Evolutionary conservation across 2,888 invertebrate genomes (phyloP).

Genomic region (Tenthredo distinguenda): DNA sequence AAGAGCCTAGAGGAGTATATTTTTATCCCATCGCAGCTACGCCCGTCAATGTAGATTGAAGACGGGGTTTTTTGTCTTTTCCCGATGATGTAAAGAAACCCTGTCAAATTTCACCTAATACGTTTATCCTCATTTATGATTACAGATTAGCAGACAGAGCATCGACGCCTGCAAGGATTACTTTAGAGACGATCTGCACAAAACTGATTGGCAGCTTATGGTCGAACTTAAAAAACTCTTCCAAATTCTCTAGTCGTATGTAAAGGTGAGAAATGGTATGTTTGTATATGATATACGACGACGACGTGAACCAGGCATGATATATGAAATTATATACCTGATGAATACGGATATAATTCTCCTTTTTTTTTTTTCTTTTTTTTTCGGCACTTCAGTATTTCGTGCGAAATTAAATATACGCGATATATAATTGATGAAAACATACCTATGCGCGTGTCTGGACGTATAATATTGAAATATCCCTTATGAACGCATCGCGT

Average conservation of each 20-base stretch:
- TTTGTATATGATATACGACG: not conserved
- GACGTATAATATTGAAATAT: not conserved
- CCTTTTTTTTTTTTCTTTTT: not conserved
- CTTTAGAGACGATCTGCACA: slow-evolving; percentile 98
- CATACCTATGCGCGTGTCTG: not conserved
- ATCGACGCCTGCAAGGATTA: slow-evolving; percentile 99
- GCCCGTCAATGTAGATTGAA: slow-evolving; percentile 8
- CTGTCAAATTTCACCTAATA: not conserved
- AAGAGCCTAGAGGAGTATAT: slow-evolving; percentile 38
- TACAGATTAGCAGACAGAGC: slow-evolving; percentile 97
- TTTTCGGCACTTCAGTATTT: not conserved
- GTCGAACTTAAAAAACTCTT: slow-evolving; percentile 98
- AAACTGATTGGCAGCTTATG: slow-evolving; percentile 99
- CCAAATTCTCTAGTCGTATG: slow-evolving; percentile 89
- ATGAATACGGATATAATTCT: not conserved
- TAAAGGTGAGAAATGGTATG: slow-evolving; percentile 4
- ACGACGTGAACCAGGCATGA: slow-evolving; percentile 9
- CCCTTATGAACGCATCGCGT: not conserved
- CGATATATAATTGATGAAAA: not conserved
- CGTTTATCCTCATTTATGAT: slow-evolving; percentile 64
- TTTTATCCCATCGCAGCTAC: slow-evolving; percentile 33
- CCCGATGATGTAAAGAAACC: not conserved
- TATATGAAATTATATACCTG: not conserved
- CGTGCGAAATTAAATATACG: not conserved
- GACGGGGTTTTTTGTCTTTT: not conserved